These are phyloP conservation scores for Ceratoteleas bidentatus DNA, from an alignment of 1,140 invertebrate genomes.

Conservation along the genomic window DNA sequence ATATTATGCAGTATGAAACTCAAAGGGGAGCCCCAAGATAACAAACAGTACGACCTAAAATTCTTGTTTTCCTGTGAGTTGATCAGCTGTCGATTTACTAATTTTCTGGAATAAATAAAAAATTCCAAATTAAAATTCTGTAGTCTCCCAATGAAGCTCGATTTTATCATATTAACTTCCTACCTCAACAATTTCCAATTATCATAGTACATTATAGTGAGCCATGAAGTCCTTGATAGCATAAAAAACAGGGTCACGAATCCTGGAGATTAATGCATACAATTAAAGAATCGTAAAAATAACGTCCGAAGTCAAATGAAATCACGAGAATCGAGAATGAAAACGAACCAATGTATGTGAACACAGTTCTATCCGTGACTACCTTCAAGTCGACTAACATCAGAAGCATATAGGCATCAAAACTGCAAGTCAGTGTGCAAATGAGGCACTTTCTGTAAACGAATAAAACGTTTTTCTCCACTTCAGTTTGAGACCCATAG, in stretches of 20 bases:
- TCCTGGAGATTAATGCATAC: neutral
- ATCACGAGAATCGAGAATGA: too few species aligned
- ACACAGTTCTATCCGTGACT: neutral
- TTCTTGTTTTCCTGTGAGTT: neutral
- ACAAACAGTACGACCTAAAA: constrained; percentile 24
- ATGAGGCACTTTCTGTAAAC: constrained; percentile 13
- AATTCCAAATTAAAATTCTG: neutral
- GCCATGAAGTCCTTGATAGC: constrained; percentile 33
- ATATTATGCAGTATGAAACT: constrained; percentile 27
- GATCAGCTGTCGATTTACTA: constrained; percentile 1
- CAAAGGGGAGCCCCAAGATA: constrained; percentile 22
- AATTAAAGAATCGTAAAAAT: neutral
- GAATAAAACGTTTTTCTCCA: neutral
- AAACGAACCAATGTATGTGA: constrained; percentile 29
- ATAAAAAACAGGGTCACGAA: constrained; percentile 20
- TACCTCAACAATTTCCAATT: constrained; percentile 34
- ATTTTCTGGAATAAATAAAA: constrained; percentile 11
- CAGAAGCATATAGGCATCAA: constrained; percentile 15
- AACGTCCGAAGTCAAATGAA: neutral
- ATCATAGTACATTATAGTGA: constrained; percentile 31
- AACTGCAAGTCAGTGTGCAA: constrained; percentile 9
- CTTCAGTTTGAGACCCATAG: constrained; percentile 10
- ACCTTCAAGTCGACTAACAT: constrained; percentile 4
- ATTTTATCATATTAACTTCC: neutral
- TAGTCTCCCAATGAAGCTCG: neutral